These are phyloP conservation scores for Harpegnathos saltator DNA, from an alignment of 1,140 invertebrate genomes.

Conservation along the genomic window DNA sequence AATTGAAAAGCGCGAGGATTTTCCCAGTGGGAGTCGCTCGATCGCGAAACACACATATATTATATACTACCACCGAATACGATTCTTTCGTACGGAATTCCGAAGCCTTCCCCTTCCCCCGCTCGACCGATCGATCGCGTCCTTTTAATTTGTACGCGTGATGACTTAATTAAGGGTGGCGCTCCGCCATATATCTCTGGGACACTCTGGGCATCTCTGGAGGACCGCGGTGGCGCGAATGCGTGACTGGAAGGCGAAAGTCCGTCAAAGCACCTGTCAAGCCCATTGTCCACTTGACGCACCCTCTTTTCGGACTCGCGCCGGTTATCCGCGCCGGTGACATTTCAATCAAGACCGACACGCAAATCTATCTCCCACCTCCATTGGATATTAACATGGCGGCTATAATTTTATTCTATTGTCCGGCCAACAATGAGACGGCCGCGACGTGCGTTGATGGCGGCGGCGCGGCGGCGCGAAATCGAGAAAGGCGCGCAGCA, in stretches of 20 bases:
- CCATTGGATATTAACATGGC: slow-evolving; percentile 57
- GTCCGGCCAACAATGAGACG: slow-evolving; percentile 51
- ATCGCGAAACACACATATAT: too few relatives aligned
- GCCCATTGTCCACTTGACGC: slow-evolving; percentile 62
- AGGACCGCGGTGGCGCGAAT: slow-evolving; percentile 31
- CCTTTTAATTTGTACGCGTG: slow-evolving; percentile 32
- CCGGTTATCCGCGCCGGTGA: slow-evolving; percentile 54
- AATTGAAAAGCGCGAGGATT: too few relatives aligned
- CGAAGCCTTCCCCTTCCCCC: too few relatives aligned
- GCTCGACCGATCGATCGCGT: background rate
- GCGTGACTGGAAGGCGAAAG: slow-evolving; percentile 63
- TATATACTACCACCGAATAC: too few relatives aligned
- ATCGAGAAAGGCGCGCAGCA: slow-evolving; percentile 34
- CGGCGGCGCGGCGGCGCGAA: slow-evolving; percentile 1
- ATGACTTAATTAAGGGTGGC: slow-evolving; percentile 43
- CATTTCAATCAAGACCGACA: slow-evolving; percentile 64
- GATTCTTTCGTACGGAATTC: too few relatives aligned
- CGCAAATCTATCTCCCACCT: slow-evolving; percentile 31
- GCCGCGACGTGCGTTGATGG: slow-evolving; percentile 20
- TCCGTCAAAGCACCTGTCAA: slow-evolving; percentile 64
- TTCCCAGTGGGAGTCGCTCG: too few relatives aligned
- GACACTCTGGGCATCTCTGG: slow-evolving; percentile 18
- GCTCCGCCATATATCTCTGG: slow-evolving; percentile 17
- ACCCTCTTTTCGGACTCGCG: slow-evolving; percentile 56
- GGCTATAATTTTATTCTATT: slow-evolving; percentile 64